These are phyloP conservation scores for Onychostruthus taczanowskii DNA, from an alignment of 2,113 vertebrate genomes.

Conservation along the genomic window DNA sequence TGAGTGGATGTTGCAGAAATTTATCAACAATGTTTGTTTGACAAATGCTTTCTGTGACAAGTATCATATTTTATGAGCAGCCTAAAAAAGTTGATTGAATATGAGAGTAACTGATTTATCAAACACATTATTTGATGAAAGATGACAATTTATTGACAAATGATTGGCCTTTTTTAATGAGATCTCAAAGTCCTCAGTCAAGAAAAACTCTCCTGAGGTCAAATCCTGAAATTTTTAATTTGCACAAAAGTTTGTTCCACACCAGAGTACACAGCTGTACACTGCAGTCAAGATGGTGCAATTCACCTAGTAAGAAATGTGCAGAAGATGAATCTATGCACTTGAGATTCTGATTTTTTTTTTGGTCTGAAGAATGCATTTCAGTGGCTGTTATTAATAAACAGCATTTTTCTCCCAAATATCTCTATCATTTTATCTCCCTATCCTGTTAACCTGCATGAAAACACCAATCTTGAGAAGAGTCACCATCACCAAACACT, in stretches of 20 bases:
- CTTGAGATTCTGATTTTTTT: neutral
- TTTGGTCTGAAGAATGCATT: neutral
- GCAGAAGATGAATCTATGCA: neutral
- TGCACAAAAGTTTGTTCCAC: neutral
- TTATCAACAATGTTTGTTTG: neutral
- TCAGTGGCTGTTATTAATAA: neutral
- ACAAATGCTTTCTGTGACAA: neutral
- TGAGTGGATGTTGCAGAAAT: neutral
- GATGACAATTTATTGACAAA: neutral
- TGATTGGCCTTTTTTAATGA: neutral
- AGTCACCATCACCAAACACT: neutral
- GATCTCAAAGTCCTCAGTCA: neutral
- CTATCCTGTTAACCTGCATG: neutral
- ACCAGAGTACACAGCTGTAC: neutral
- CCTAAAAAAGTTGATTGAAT: neutral
- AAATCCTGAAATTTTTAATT: constrained; percentile 11
- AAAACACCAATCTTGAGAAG: neutral
- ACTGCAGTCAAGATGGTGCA: neutral
- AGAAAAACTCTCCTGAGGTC: neutral
- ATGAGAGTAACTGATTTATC: neutral
- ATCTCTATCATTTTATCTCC: neutral
- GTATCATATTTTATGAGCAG: neutral
- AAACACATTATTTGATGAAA: constrained; percentile 13
- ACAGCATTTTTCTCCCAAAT: neutral
- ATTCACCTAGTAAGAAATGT: neutral